Base-by-base conservation (phyloP, 2,113 vertebrate species). In the Alexandromys fortis region DNA sequence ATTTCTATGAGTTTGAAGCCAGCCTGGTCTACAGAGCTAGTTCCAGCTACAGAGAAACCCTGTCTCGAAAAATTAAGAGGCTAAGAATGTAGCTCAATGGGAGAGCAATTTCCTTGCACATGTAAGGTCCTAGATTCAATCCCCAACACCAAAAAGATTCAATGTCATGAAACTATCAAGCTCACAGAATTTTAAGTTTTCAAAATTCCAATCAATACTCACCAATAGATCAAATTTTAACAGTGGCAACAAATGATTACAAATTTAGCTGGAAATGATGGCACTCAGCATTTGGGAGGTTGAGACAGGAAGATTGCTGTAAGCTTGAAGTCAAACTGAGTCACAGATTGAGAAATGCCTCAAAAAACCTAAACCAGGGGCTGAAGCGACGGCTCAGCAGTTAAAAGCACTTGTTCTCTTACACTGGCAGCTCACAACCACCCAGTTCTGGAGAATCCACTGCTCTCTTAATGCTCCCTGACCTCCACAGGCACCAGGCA, bases 181-280 rank as follows among this genome's bases (percentile, higher is more conserved):
- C 14, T 90, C 67, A 42, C 10, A 90, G 49, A 82, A 58, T 58
- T 58, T 52, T 61, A 38, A 63, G 78, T 86, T 89, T 63, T 55
- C 67, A 90, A 77, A 92, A 90, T 86, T 49, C 65, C 22, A 86
- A 49, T 63, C 61, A 22, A 81, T 75, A 76, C 58, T 93, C 67
- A 93, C 73, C 79, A 67, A 92, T 82, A 93, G 73, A 52, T 58
- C 89, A 28, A 75, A 86, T 86, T 86, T 86, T 76, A 95, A 92
- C 78, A 86, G 4, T 21, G 67, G 78, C 21, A 86, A 96, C 38
- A 90, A 85, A 85, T 0, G 79, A 42, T 90, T 81, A 95, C 67
- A 82, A 45, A 72, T 58, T 72, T 73, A 58, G 16, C 28, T 47
- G 7, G 38, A 7, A 65, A 47, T 45, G 2, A 8, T 67, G 42